Base-by-base conservation (phyloP, 2,113 vertebrate species). In the Tricholaema leucomelas region DNA sequence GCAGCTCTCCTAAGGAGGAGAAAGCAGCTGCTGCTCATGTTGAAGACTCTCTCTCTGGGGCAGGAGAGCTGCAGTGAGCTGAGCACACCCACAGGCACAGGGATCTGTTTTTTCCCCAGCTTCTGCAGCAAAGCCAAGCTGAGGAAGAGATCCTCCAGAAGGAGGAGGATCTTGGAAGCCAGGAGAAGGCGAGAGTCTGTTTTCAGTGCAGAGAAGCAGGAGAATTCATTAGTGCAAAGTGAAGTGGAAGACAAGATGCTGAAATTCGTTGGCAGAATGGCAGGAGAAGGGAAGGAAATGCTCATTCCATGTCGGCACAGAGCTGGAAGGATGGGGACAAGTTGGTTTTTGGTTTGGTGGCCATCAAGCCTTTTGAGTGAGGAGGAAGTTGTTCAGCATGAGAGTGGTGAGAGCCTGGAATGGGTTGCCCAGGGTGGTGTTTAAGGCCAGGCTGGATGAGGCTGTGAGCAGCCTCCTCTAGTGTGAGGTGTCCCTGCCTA, bases 211-310 rank as follows among this genome's bases (percentile, higher is more conserved):
- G 59, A 24, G 42, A 58, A 80, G 40, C 50, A 75, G 21, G 66
- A 33, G 63, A 85, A 71, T 30, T 73, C 55, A 16, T 92, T 64
- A 91, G 50, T 66, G 50, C 33, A 23, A 82, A 55, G 75, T 70
- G 85, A 91, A 92, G 36, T 21, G 60, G 82, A 87, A 89, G 72
- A 85, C 71, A 88, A 93, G 88, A 76, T 15, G 50, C 84, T 76
- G 52, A 28, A 28, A 61, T 91, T 79, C 81, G 71, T 61, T 87
- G 91, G 84, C 89, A 93, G 88, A 87, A 84, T 61, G 74, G 89
- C 73, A 94, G 91, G n/a, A 90, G 66, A 60, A 63, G 60, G 71
- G 81, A 92, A 72, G 72, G 52, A 89, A 85, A 93, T 81, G 87
- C 75, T 95, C 93, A 87, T 94, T 89, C 93, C 38, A 63, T 48